Base-by-base conservation (phyloP, 2,797 vertebrate genomes). In the Arvicola amphibius region DNA sequence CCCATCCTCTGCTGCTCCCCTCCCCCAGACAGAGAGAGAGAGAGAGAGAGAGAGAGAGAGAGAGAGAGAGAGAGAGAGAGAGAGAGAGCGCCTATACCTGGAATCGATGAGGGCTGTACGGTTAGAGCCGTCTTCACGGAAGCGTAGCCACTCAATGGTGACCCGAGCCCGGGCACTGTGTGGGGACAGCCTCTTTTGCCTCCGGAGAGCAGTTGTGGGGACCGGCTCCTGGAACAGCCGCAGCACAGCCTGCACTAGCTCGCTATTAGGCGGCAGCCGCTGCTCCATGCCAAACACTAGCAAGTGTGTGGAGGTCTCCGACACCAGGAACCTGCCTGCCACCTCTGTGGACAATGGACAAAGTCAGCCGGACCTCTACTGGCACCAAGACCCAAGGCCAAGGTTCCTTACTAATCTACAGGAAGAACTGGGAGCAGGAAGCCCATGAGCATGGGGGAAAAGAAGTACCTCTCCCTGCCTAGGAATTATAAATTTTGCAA, bases 211-310 rank as follows among this genome's bases (percentile, higher is more conserved):
- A 98, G 98, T 21, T 76, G 27, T 48, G 53, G 97, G 85, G 10
- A 99, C 97, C 0, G 99, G 99, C 97, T 99, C 99, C 98, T 99
- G 99, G 98, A 99, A 99, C 29, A 99, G 99, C 96, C 99, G 99
- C 69, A 99, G 98, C 90, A 99, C 99, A 0, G 99, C 99, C 99
- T 99, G 99, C 53, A 99, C 99, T 95, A 99, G 99, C 97, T 99
- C 99, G 0, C 99, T 99, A 98, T 99, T 99, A 6, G 99, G 98
- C 2, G 99, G 99, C 97, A 99, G 99, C 90, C 99, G 98, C 86
- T 99, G 99, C 87, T 99, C 99, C 99, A 99, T 99, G 97, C 99
- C 98, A 95, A 99, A 99, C 92, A 99, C 97, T 96, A 99, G 98
- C 88, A 99, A 98, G 74, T 99, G 98, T 73, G 98, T 98, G 0